phyloP scores from a whole-genome alignment of 2,113 vertebrate genomes.

The Barnardius zonarius region DNA sequence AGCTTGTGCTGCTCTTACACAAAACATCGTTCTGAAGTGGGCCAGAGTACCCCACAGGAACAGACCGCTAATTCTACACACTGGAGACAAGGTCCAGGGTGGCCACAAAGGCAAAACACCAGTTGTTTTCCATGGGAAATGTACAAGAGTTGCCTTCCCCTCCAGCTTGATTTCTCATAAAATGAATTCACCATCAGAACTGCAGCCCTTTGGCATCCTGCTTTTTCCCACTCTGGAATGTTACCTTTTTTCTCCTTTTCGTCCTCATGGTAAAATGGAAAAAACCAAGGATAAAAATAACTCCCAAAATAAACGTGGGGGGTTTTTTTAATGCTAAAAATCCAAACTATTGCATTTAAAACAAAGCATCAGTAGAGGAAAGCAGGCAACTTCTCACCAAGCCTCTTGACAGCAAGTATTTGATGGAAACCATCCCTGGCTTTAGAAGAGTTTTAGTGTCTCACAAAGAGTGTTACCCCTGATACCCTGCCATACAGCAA shows the following conservation, averaged over 20 bases:
- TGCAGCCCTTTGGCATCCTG: background rate
- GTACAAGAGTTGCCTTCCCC: background rate
- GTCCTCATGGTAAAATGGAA: background rate
- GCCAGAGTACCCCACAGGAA: background rate
- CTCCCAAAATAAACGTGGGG: background rate
- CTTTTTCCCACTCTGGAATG: background rate
- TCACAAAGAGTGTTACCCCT: background rate
- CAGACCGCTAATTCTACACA: background rate
- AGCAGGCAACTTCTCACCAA: background rate
- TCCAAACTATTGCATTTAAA: background rate
- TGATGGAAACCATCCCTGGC: background rate
- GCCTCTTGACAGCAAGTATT: background rate
- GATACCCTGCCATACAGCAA: background rate
- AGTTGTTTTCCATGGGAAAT: background rate
- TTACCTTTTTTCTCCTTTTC: background rate
- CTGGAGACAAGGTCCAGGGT: background rate
- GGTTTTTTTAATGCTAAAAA: background rate
- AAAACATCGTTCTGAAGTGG: background rate
- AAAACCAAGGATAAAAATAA: background rate
- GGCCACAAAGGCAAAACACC: background rate
- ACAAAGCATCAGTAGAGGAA: background rate
- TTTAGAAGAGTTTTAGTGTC: background rate
- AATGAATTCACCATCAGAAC: background rate
- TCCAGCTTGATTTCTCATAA: background rate
- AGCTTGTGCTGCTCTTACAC: background rate